Evolutionary conservation across 64 coral and sea anemone genomes (phyloP), one percentile per base, ranked within the genome.

Genomic region (Acropora yongei): DNA sequence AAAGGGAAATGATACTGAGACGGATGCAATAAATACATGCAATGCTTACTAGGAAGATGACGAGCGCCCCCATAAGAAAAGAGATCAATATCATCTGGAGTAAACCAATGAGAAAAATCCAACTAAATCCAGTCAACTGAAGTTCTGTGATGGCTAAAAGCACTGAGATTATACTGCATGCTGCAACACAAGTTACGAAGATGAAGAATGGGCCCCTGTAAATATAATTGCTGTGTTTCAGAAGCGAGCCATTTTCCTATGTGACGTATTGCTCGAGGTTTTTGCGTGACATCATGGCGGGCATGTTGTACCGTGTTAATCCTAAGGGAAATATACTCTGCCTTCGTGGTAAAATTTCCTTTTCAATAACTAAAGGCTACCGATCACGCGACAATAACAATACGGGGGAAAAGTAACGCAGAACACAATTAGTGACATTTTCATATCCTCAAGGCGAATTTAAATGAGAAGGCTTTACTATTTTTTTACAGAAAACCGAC

Each of bases 91-190:
- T 87, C 74, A 94, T 94, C 79, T 97, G 82, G 5, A 91, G 9
- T 46, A 98, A 58, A 14, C 88, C 88, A 74, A 85, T 83, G 14
- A 18, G 10, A 68, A 93, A 96, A 18, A 98, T 79, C 76, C 92
- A 87, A 45, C 94, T 93, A 74, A 95, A 89, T 20, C 97, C 97
- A 57, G 90, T 65, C 13, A 95, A 66, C 8, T 67, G 68, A 7
- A 98, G 83, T 91, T 96, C 87, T 0, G 53, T 86, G 41, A 98
- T 92, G 58, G 91, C 88, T 68, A 99, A 99, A 67, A 88, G 86
- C 74, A 96, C 14, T 0, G 97, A 93, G 41, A 96, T 91, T 46
- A 96, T 84, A 72, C 88, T 77, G 78, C 93, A 98, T 40, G 82
- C 39, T 51, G 67, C 47, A 18, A 96, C 83, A 72, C 94, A 96